Evolutionary conservation across 37 sponge, comb jelly and placozoan genomes (phyloP).

Genomic region (Hexactinellida sp.): DNA sequence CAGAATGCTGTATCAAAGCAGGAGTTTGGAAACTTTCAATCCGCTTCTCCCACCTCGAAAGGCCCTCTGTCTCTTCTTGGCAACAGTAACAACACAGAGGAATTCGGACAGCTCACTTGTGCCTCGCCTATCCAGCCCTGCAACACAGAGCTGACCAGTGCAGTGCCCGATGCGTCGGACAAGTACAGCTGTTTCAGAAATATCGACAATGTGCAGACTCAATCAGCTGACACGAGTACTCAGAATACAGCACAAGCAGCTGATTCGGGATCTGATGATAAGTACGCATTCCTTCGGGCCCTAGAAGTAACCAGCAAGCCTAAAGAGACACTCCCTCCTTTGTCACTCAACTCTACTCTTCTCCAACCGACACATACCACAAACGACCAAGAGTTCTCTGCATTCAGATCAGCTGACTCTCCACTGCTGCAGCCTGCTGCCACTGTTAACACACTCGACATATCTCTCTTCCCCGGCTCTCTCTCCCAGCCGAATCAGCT

Average conservation of each 20-base stretch:
- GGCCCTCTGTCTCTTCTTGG: background rate
- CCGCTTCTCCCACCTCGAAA: background rate
- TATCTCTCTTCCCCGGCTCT: too few relatives aligned
- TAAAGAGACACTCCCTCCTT: background rate
- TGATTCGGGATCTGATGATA: background rate
- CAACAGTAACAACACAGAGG: background rate
- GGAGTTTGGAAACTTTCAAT: background rate
- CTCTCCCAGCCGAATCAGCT: too few relatives aligned
- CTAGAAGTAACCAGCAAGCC: background rate
- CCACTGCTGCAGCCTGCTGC: background rate
- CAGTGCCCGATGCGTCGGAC: background rate
- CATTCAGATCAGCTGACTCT: background rate
- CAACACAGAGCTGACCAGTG: background rate
- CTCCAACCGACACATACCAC: background rate
- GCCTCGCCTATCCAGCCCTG: background rate
- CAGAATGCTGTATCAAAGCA: background rate
- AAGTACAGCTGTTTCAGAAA: constrained; percentile 13
- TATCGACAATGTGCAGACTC: background rate
- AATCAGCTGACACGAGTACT: background rate
- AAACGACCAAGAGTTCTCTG: background rate
- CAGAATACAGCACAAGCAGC: background rate
- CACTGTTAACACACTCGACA: background rate
- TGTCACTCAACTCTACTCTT: too few relatives aligned
- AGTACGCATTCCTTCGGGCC: background rate
- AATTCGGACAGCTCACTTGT: background rate